Evolutionary conservation across 1,140 invertebrate species (phyloP).

Genomic region (Drosophila kikkawai): DNA sequence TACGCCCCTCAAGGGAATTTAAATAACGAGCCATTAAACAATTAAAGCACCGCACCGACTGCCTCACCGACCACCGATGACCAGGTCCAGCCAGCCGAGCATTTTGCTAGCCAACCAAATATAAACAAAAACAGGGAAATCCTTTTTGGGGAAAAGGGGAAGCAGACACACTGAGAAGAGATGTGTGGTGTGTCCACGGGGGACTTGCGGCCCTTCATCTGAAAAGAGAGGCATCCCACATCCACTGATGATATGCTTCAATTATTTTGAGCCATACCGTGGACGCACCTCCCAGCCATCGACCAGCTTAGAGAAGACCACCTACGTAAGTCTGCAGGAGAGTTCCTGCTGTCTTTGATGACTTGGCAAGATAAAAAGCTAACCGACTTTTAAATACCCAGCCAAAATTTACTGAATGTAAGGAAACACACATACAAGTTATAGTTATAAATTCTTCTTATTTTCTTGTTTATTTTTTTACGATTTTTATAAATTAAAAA

Average conservation of each 20-base stretch:
- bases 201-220: slow-evolving; percentile 35
- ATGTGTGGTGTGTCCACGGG: slow-evolving; percentile 25
- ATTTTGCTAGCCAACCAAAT: slow-evolving; percentile 78
- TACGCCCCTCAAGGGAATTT: slow-evolving; percentile 58
- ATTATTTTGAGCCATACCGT: slow-evolving; percentile 67
- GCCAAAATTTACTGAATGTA: not conserved
- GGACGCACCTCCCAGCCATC: slow-evolving; percentile 32
- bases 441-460: too few species aligned
- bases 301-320: slow-evolving; percentile 1
- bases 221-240: slow-evolving; percentile 34
- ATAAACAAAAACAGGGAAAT: slow-evolving; percentile 60
- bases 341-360: slow-evolving; percentile 16
- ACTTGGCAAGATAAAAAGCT: slow-evolving; percentile 26
- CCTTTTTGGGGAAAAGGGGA: slow-evolving; percentile 23
- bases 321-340: not conserved
- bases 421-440: not conserved
- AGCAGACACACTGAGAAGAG: slow-evolving; percentile 1
- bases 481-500: too few species aligned
- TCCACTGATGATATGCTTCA: slow-evolving; percentile 72
- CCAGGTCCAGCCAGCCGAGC: slow-evolving; percentile 37
- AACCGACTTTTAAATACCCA: not conserved
- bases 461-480: too few species aligned
- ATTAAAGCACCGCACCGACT: slow-evolving; percentile 64
- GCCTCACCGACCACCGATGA: slow-evolving; percentile 34
- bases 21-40: slow-evolving; percentile 80